phyloP scores from a whole-genome alignment of 64 coral and sea anemone species.

The Actinia tenebrosa region DNA sequence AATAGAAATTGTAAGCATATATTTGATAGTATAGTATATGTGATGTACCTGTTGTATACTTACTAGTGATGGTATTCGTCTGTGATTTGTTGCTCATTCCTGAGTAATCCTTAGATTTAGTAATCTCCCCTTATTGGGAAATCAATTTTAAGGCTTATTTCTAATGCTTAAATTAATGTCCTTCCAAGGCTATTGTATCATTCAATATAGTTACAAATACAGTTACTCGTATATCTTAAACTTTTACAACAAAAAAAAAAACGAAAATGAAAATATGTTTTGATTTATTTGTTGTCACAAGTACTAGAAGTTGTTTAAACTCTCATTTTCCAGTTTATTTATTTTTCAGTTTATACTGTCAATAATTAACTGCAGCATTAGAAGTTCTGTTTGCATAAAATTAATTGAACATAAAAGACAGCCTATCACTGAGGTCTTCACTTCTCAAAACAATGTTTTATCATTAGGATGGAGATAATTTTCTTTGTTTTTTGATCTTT shows the following conservation, averaged over 20 bases:
- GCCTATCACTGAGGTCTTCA: background rate
- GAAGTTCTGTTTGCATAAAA: conserved; percentile 15
- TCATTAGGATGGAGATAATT: background rate
- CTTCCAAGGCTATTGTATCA: too few species aligned
- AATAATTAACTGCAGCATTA: background rate
- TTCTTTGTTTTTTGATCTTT: background rate
- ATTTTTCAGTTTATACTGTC: background rate
- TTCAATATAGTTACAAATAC: too few species aligned
- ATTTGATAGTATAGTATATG: background rate
- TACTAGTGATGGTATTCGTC: background rate
- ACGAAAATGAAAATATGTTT: background rate
- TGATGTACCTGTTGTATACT: background rate
- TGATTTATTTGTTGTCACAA: background rate
- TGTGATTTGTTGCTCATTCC: background rate
- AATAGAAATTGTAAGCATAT: background rate
- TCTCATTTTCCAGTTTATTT: background rate
- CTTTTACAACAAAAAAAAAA: background rate
- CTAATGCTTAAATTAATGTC: too few species aligned
- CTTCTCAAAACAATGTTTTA: background rate
- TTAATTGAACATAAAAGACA: background rate
- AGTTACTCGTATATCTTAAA: background rate
- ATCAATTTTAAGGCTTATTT: too few species aligned
- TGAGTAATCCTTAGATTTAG: background rate
- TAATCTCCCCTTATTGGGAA: background rate
- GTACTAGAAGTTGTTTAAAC: background rate